Evolutionary conservation across 2,113 vertebrate genomes (phyloP).

Genomic region (Brienomyrus brachyistius): DNA sequence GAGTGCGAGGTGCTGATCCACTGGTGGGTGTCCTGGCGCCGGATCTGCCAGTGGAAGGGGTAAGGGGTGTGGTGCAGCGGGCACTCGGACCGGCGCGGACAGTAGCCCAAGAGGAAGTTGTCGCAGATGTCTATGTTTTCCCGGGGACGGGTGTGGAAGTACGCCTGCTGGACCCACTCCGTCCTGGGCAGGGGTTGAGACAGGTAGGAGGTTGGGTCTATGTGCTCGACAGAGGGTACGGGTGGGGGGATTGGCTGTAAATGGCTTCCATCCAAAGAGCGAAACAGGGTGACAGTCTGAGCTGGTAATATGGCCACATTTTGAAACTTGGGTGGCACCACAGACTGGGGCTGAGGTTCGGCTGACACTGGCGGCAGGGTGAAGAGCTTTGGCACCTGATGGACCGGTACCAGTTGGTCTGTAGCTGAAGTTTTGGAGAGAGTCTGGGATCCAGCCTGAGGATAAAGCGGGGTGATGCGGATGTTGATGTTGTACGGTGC

Average conservation of each 20-base stretch:
- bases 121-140: constrained; percentile 42
- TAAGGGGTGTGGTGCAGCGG: constrained; percentile 46
- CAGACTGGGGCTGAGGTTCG: not conserved
- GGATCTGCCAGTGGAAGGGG: constrained; percentile 53
- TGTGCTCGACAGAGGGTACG: not conserved
- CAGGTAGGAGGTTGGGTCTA: not conserved
- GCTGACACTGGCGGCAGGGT: not conserved
- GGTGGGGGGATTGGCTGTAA: not conserved
- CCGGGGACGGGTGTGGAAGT: constrained; percentile 31
- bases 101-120: constrained; percentile 35
- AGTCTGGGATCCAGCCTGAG: not conserved
- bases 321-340: not conserved
- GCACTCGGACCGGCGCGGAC: constrained; percentile 14
- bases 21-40: not conserved
- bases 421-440: constrained; percentile 20
- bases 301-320: not conserved
- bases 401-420: not conserved
- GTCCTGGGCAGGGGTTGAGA: not conserved
- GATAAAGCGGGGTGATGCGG: constrained; percentile 22
- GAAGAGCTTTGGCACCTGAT: not conserved
- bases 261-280: constrained; percentile 28
- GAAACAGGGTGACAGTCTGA: not conserved
- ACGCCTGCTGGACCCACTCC: constrained; percentile 14
- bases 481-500: constrained; percentile 35
- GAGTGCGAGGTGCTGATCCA: constrained; percentile 33